Evolutionary conservation across 2,113 vertebrate genomes (phyloP), one percentile per base, ranked within the genome.

Genomic region (Albula glossodonta): DNA sequence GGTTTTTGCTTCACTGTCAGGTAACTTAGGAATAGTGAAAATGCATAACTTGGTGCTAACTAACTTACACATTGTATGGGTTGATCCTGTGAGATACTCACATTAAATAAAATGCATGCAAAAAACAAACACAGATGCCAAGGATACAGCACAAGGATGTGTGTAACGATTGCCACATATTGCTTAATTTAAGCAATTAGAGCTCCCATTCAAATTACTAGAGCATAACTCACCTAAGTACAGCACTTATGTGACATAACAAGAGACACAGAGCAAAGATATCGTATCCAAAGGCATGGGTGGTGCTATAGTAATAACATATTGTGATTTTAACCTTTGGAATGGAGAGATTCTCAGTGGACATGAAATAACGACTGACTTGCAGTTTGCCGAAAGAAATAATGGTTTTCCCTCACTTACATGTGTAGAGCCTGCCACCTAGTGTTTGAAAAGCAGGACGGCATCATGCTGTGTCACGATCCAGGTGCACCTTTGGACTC

Each of bases 391-490:
- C 31, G 25, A n/a, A 74, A 31, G 9, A 31, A 3, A 74, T 74
- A n/a, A 25, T 74, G 70, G 2, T 31, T n/a, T 22, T 70, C 63
- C 11, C 83, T 57, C 78, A 80, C 31, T 87, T n/a, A 19, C n/a
- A 57, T n/a, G 57, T 81, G 82, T 41, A 84, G 31, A 81, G n/a
- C 31, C n/a, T 83, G 86, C 74, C 86, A 87, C 77, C 86, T 87
- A 87, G 86, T 80, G 86, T 74, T 22, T 41, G 22, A 51, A 52
- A 4, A 8, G 50, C 53, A 7, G 10, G n/a, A 10, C 25, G 15
- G 22, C 22, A 22, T 80, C 13, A 49, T 49, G 6, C 22, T 52
- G 7, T 15, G 11, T 63, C 10, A 63, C 9, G 0, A 1, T 17
- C n/a, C 10, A 31, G 19, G 15, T 51, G 79, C n/a, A 74, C 70